Percentiles rank a stretch among this genome's conserved stretches.
These are phyloP conservation scores for Aphelenchoides fujianensis DNA, from an alignment of 1,140 invertebrate species.

Conservation along the genomic window DNA sequence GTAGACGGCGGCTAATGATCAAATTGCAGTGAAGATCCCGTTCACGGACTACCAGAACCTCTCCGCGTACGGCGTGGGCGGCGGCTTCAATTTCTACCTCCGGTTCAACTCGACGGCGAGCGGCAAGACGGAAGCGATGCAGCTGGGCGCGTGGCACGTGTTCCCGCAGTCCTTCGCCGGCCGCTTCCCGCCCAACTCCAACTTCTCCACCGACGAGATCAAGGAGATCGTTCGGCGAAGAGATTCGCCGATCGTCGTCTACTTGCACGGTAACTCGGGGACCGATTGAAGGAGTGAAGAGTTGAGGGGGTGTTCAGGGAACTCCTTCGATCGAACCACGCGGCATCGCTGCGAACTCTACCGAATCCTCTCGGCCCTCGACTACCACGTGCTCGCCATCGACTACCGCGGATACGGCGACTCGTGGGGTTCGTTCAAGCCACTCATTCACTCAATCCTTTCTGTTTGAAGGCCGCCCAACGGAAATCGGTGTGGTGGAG, in stretches of 20 bases:
- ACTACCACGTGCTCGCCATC: constrained; percentile 81
- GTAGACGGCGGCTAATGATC: no score
- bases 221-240: constrained; percentile 6
- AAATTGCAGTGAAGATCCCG: constrained; percentile 58
- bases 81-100: constrained; percentile 71
- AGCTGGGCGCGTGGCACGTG: constrained; percentile 67
- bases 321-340: constrained; percentile 73
- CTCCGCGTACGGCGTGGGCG: constrained; percentile 49
- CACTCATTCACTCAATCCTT: no score
- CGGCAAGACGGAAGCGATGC: constrained; percentile 4
- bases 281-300: background rate
- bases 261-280: constrained; percentile 77
- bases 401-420: constrained; percentile 85
- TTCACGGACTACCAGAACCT: constrained; percentile 62
- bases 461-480: constrained; percentile 64
- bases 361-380: constrained; percentile 72
- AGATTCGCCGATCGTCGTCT: constrained; percentile 69
- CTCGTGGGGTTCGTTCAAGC: no score
- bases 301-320: constrained; percentile 61
- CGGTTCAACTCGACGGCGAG: constrained; percentile 66
- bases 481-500: constrained; percentile 76
- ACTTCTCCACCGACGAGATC: no score
- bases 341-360: constrained; percentile 79
- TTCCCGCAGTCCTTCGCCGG: constrained; percentile 66
- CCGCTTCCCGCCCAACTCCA: constrained; percentile 50